Evolutionary conservation across 2,113 vertebrate species (phyloP).

Genomic region (Hydrolagus affinis): DNA sequence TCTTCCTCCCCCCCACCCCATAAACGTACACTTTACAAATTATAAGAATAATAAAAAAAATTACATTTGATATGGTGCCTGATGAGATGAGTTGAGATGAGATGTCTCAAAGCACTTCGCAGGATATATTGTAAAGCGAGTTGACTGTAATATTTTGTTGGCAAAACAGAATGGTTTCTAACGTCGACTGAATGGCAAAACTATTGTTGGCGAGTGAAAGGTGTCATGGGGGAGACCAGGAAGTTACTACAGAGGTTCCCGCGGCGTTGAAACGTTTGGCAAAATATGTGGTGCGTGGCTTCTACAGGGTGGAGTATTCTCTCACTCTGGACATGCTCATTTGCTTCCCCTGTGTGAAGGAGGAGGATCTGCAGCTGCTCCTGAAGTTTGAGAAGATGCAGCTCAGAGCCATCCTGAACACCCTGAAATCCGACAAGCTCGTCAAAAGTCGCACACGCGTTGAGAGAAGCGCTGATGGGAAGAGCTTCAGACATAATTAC

Average conservation of each 20-base stretch:
- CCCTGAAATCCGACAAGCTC: conserved; percentile 44
- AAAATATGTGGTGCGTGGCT: conserved; percentile 44
- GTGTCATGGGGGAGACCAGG: conserved; percentile 43
- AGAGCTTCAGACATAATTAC: conserved; percentile 46
- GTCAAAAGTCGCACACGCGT: conserved; percentile 43
- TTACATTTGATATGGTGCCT: too few species aligned
- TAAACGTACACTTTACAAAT: too few species aligned
- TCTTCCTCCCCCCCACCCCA: too few species aligned
- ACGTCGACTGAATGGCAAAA: too few species aligned
- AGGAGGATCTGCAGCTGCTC: conserved; percentile 45
- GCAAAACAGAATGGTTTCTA: too few species aligned
- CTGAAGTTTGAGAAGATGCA: conserved; percentile 49
- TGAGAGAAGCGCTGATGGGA: conserved; percentile 39
- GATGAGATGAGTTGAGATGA: too few species aligned
- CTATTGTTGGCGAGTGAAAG: background rate
- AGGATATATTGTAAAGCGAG: too few species aligned
- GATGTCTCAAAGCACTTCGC: too few species aligned
- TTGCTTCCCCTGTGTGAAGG: conserved; percentile 46
- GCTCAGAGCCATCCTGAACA: conserved; percentile 39
- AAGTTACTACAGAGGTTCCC: background rate
- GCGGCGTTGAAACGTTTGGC: conserved; percentile 46
- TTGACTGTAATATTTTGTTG: too few species aligned
- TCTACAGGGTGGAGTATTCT: conserved; percentile 42
- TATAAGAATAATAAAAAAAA: too few species aligned
- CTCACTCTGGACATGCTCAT: conserved; percentile 43